phyloP scores from a whole-genome alignment of 2,797 vertebrate genomes.

The Nothura maculosa region DNA sequence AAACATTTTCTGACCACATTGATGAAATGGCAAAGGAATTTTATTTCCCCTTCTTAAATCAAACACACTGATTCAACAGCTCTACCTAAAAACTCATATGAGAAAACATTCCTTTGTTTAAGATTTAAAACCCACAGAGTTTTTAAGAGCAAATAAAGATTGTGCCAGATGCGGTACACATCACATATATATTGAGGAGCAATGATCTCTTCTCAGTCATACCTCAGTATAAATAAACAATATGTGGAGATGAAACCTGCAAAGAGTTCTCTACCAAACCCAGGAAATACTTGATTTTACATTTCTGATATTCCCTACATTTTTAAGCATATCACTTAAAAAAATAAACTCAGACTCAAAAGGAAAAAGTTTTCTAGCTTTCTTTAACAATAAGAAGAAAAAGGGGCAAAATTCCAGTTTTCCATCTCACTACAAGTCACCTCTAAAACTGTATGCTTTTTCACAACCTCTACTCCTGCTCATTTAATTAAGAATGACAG shows the following conservation, averaged over 20 bases:
- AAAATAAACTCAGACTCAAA: slow-evolving; percentile 1
- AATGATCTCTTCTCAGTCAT: neutral
- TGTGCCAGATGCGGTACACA: slow-evolving; percentile 40
- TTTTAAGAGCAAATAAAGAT: slow-evolving; percentile 60
- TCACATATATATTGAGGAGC: neutral
- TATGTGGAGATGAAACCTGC: neutral
- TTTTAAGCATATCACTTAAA: slow-evolving; percentile 15
- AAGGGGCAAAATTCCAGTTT: slow-evolving; percentile 44
- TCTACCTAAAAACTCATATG: slow-evolving; percentile 39
- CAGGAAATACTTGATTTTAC: slow-evolving; percentile 34
- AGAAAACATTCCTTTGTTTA: slow-evolving; percentile 58
- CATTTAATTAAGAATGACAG: slow-evolving; percentile 55
- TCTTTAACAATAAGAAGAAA: neutral
- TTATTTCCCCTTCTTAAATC: slow-evolving; percentile 37
- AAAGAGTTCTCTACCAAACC: neutral
- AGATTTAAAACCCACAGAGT: slow-evolving; percentile 35
- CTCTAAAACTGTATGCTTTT: slow-evolving; percentile 29
- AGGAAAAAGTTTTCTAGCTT: neutral
- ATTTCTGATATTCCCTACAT: slow-evolving; percentile 30
- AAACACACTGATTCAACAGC: slow-evolving; percentile 39
- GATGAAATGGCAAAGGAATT: slow-evolving; percentile 49
- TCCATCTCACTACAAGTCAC: slow-evolving; percentile 9
- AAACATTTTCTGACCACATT: slow-evolving; percentile 28
- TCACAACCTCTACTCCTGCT: neutral
- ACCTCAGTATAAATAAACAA: slow-evolving; percentile 47